These are phyloP conservation scores for Nephrotoma flavescens DNA, from an alignment of 2,888 invertebrate species.

Conservation along the genomic window DNA sequence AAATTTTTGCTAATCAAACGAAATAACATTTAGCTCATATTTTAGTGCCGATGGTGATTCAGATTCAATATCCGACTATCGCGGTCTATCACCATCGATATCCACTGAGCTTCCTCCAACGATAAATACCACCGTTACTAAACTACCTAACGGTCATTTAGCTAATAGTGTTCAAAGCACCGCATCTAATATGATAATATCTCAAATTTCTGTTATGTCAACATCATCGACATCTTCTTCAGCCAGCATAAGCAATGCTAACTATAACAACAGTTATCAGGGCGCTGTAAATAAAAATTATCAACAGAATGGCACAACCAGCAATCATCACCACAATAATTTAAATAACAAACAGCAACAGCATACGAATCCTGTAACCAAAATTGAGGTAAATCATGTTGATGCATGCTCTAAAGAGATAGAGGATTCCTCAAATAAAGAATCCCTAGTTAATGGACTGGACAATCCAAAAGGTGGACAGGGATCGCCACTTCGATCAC, in stretches of 20 bases:
- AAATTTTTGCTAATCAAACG: background rate
- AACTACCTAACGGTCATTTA: background rate
- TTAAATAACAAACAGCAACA: background rate
- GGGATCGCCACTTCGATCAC: conserved; percentile 58
- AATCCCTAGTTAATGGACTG: conserved; percentile 13
- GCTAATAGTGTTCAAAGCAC: background rate
- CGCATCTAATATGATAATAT: background rate
- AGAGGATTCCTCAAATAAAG: conserved; percentile 9
- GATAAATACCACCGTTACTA: background rate
- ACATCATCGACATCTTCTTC: background rate
- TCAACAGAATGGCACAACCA: background rate
- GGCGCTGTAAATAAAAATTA: background rate
- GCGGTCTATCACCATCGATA: conserved; percentile 37
- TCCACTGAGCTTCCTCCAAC: conserved; percentile 24
- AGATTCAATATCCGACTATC: conserved; percentile 44
- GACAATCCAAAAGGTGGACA: conserved; percentile 35
- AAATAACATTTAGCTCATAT: conserved; percentile 11
- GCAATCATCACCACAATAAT: background rate
- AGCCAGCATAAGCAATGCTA: background rate
- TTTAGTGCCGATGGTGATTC: conserved; percentile 39
- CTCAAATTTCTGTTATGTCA: background rate
- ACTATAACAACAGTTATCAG: background rate
- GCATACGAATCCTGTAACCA: background rate
- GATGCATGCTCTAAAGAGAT: conserved; percentile 15
- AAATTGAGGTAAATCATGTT: background rate